Evolutionary conservation across 1,140 invertebrate species (phyloP), one percentile per base, ranked within the genome.

Genomic region (Habropoda laboriosa): DNA sequence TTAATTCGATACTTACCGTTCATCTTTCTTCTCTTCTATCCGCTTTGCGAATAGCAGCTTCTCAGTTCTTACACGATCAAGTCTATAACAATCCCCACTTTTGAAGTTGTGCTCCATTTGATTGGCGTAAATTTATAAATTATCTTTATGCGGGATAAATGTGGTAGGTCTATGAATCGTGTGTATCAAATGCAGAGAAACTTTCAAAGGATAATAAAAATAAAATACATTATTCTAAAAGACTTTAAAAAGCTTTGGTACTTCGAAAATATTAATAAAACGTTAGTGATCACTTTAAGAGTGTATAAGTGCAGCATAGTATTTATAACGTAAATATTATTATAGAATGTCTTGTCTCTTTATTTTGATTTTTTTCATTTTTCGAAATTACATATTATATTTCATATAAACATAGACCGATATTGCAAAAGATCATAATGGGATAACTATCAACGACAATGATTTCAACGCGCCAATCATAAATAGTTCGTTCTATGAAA

Each of bases 1-100:
- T 27, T 42, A 24, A 61, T 71, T 30, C 1, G 2, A 27, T n/a
- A 83, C 85, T 87, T 81, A 89, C 88, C 84, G 61, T 68, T 68
- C 89, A 90, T 89, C 68, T 80, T 88, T 76, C 55, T 35, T 12
- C 45, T 77, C 49, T 63, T 80, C 63, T 40, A 74, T 70, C 49
- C 67, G 71, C 67, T 67, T 60, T 60, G 32, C 60, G 63, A 88
- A 79, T 89, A 85, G 40, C 51, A 57, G 64, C 16, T 66, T 51
- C 63, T 72, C n/a, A 30, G 27, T 40, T 47, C 42, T 49, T 66
- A 42, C 30, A 27, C n/a, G 27, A 60, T 75, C 21, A 32, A 61
- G 24, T 83, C 71, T 72, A 63, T 38, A 27, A 32, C 8, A 18
- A n/a, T 38, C 83, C 81, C 83, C 82, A 71, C 82, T 75, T 78